Evolutionary conservation across 2,888 invertebrate species (phyloP).

Genomic region (Diplolepis rosae): DNA sequence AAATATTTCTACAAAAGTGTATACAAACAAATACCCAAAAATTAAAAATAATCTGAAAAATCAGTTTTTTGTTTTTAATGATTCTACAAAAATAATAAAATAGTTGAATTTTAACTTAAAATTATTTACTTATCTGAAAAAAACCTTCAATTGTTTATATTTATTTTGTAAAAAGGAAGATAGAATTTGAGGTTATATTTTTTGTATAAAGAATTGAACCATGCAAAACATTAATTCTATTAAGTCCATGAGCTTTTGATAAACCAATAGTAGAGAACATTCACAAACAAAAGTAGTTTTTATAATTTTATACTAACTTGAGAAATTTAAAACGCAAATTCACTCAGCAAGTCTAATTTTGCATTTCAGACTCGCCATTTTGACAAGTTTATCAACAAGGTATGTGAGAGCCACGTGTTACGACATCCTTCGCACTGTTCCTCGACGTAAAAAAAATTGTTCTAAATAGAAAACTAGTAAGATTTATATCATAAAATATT

Average conservation of each 20-base stretch:
- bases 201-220: neutral
- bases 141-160: neutral
- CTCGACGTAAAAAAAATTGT: neutral
- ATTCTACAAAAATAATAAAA: neutral
- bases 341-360: slow-evolving; percentile 31
- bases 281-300: neutral
- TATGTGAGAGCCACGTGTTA: slow-evolving; percentile 15
- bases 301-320: neutral
- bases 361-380: slow-evolving; percentile 46
- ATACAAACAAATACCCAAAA: neutral
- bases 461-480: neutral
- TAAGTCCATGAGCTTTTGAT: neutral
- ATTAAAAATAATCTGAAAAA: neutral
- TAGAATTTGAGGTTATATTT: neutral
- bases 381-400: slow-evolving; percentile 40
- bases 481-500: neutral
- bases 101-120: neutral
- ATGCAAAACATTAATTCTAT: neutral
- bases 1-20: no score
- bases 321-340: slow-evolving; percentile 32
- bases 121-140: neutral
- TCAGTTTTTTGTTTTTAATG: neutral
- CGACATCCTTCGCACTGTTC: neutral
- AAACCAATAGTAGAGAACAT: neutral
- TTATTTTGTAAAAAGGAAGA: neutral